These are phyloP conservation scores for Metalampra italica DNA, from an alignment of 2,888 invertebrate genomes.

Conservation along the genomic window DNA sequence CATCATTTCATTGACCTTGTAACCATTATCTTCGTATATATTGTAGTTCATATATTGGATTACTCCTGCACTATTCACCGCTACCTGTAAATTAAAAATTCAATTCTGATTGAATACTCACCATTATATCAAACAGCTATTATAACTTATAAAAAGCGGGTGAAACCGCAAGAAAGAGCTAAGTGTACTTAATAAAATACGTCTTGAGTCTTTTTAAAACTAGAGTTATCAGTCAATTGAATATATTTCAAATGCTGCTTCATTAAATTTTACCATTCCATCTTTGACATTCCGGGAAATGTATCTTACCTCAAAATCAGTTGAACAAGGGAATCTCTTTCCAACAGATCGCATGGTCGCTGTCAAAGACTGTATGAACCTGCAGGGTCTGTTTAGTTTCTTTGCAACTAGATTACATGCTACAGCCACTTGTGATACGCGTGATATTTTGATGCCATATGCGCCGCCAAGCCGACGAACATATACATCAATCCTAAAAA, in stretches of 20 bases:
- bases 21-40: slow-evolving; percentile 70
- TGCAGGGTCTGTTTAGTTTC: slow-evolving; percentile 80
- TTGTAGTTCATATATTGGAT: slow-evolving; percentile 72
- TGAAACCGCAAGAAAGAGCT: no score
- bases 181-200: no score
- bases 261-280: no score
- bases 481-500: slow-evolving; percentile 81
- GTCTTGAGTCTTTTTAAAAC: no score
- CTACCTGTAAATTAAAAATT: slow-evolving; percentile 40
- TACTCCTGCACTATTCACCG: slow-evolving; percentile 54
- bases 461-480: slow-evolving; percentile 46
- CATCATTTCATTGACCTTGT: slow-evolving; percentile 36
- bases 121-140: no score
- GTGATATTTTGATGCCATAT: slow-evolving; percentile 86
- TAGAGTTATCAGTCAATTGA: no score
- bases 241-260: no score
- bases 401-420: slow-evolving; percentile 82
- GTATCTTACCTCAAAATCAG: slow-evolving; percentile 74
- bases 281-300: no score
- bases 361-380: slow-evolving; percentile 80
- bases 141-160: no score
- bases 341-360: slow-evolving; percentile 80
- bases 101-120: no score
- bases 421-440: slow-evolving; percentile 75
- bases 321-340: slow-evolving; percentile 68